Conservation (phyloP, 2,888 invertebrate species). For the Phyto melanocephala region DNA sequence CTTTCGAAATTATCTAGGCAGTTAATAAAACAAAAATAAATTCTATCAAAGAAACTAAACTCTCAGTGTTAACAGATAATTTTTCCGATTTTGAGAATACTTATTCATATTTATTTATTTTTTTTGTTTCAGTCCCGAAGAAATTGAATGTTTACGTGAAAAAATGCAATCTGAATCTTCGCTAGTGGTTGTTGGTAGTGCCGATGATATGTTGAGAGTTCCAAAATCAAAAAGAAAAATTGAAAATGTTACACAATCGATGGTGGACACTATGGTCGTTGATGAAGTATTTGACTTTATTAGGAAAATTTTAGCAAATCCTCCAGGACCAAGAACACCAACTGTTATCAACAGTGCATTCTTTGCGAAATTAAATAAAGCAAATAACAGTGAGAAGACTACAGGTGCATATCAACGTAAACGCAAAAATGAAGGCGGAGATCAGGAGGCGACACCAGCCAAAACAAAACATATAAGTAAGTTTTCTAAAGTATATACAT, state of each 20-base stretch:
- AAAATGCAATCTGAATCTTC: conserved; percentile 88
- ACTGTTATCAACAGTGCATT: conserved; percentile 67
- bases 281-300: conserved; percentile 85
- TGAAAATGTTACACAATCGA: conserved; percentile 88
- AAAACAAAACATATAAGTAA: conserved; percentile 71
- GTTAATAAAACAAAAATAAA: no score
- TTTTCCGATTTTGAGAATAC: no score
- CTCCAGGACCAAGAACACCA: conserved; percentile 79
- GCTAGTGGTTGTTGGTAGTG: conserved; percentile 88
- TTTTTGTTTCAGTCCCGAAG: conserved; percentile 81
- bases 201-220: conserved; percentile 87
- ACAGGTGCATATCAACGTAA: conserved; percentile 78
- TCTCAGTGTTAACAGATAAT: no score
- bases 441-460: conserved; percentile 76
- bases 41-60: no score
- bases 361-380: conserved; percentile 67
- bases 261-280: conserved; percentile 88
- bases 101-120: no score
- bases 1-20: no score
- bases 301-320: conserved; percentile 82
- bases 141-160: conserved; percentile 87
- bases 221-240: conserved; percentile 84
- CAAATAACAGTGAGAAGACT: conserved; percentile 42
- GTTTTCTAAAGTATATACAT: conserved; percentile 58
- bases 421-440: conserved; percentile 79